phyloP scores from a whole-genome alignment of 2,888 invertebrate genomes.

The Eupithecia abbreviata region DNA sequence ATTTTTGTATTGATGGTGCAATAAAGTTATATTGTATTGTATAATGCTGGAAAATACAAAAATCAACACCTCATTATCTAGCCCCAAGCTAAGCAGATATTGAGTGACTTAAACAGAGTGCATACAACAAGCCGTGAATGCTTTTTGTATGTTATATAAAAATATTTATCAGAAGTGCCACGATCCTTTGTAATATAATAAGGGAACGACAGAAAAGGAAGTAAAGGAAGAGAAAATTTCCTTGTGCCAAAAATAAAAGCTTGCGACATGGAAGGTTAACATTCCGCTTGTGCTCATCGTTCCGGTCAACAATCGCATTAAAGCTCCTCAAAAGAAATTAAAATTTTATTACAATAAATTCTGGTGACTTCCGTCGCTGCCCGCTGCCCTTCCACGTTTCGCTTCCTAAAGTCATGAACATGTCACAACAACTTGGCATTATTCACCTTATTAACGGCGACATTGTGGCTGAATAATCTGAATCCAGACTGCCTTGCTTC shows the following conservation, averaged over 20 bases:
- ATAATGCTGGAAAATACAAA: too few species aligned
- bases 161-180: background rate
- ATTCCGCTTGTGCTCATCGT: slow-evolving; percentile 2
- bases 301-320: slow-evolving; percentile 12
- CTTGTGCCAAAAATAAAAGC: slow-evolving; percentile 6
- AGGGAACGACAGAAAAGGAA: background rate
- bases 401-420: slow-evolving; percentile 41
- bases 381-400: slow-evolving; percentile 30
- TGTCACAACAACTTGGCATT: slow-evolving; percentile 16
- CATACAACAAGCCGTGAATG: background rate
- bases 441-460: slow-evolving; percentile 29
- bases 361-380: slow-evolving; percentile 18
- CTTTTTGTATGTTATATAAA: background rate
- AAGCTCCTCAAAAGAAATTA: background rate
- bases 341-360: slow-evolving; percentile 8
- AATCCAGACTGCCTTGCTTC: slow-evolving; percentile 34
- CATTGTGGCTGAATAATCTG: slow-evolving; percentile 26
- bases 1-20: too few species aligned
- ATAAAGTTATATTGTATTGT: too few species aligned
- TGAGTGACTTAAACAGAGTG: too few species aligned
- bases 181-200: background rate
- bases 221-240: background rate
- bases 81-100: too few species aligned
- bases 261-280: background rate
- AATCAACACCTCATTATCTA: too few species aligned